phyloP scores from a whole-genome alignment of 37 sponge, comb jelly and placozoan genomes.

The Theonella swinhoei region DNA sequence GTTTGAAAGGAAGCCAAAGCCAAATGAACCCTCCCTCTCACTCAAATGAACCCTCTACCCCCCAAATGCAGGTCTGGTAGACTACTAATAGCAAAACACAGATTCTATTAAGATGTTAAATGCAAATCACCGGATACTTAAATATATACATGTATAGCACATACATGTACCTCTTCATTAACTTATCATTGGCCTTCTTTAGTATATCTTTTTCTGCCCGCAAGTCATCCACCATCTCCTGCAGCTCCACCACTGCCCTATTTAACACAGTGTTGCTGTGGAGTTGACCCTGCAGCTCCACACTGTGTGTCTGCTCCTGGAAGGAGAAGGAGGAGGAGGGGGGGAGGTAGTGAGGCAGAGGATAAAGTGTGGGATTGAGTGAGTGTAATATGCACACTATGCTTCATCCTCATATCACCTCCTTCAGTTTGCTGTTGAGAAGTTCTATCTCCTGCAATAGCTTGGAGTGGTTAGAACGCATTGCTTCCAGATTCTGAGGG shows the following conservation, averaged over 20 bases:
- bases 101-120: no score
- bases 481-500: constrained; percentile 31
- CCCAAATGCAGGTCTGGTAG: no score
- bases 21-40: no score
- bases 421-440: constrained; percentile 42
- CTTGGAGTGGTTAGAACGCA: constrained; percentile 25
- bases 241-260: constrained; percentile 33
- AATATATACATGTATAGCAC: constrained; percentile 3
- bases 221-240: constrained; percentile 73
- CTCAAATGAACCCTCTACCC: no score
- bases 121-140: constrained; percentile 12
- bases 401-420: constrained; percentile 59
- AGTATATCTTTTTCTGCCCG: constrained; percentile 72
- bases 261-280: constrained; percentile 6
- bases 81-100: no score
- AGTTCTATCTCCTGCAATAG: constrained; percentile 66
- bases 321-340: background rate
- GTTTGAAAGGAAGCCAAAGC: no score
- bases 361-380: background rate
- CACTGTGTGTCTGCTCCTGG: constrained; percentile 33
- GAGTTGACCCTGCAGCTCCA: constrained; percentile 26
- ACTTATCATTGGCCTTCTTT: constrained; percentile 59
- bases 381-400: background rate
- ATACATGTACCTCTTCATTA: constrained; percentile 34
- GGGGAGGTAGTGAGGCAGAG: background rate